Percentiles rank a stretch among this genome's conserved stretches.
These are phyloP conservation scores for Caenorhabditis briggsae DNA, from an alignment of 1,140 invertebrate species.

Conservation along the genomic window DNA sequence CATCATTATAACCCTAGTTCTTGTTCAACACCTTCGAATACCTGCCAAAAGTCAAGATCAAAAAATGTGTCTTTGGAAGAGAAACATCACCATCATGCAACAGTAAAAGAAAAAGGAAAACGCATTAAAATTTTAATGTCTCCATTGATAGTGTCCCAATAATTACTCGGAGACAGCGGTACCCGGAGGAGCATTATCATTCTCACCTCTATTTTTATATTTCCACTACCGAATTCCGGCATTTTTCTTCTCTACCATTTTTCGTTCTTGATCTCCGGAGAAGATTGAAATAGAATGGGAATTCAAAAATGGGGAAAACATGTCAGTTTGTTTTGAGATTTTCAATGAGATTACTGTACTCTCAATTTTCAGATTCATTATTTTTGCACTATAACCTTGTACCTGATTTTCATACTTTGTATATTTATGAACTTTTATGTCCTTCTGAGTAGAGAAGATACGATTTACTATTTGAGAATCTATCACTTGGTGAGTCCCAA, in stretches of 20 bases:
- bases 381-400: constrained; percentile 64
- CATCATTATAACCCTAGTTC: not conserved
- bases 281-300: constrained; percentile 4
- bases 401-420: constrained; percentile 72
- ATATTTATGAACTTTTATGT: constrained; percentile 75
- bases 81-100: constrained; percentile 49
- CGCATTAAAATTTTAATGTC: constrained; percentile 46
- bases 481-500: constrained; percentile 73
- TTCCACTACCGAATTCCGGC: constrained; percentile 32
- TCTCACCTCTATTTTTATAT: constrained; percentile 18
- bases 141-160: constrained; percentile 23
- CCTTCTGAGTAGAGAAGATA: constrained; percentile 72
- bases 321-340: not conserved
- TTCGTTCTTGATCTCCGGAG: not conserved
- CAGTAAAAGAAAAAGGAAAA: constrained; percentile 40
- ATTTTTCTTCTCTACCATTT: not conserved
- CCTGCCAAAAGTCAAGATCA: constrained; percentile 26
- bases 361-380: constrained; percentile 63
- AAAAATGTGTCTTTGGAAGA: constrained; percentile 10
- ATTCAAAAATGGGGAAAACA: constrained; percentile 52
- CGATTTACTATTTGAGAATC: constrained; percentile 75
- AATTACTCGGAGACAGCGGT: not conserved
- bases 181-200: constrained; percentile 21
- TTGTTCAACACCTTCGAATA: not conserved
- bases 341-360: not conserved